A percentile compares a stretch with the other conserved stretches of the same genome.
Evolutionary conservation across 92 coral and sea anemone species (phyloP).

Genomic region (Bergia puertoricense): DNA sequence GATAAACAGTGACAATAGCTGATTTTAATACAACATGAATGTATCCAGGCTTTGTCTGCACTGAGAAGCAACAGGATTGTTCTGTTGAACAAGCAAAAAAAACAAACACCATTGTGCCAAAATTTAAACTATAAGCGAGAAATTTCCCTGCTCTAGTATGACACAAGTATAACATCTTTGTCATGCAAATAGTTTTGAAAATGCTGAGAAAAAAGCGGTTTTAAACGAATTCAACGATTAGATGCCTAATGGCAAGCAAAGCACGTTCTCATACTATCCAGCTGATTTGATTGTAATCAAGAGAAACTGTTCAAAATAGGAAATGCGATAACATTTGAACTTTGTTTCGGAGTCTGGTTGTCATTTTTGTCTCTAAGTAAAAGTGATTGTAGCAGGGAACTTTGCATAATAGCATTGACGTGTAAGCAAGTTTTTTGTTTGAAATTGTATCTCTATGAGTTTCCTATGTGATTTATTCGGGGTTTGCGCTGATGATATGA

Average conservation of each 20-base stretch:
- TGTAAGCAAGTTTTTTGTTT: slow-evolving; percentile 1
- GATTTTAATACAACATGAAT: neutral
- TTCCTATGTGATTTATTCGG: neutral
- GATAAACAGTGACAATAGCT: slow-evolving; percentile 17
- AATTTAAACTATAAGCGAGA: neutral
- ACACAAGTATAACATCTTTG: slow-evolving; percentile 6
- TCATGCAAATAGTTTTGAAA: slow-evolving; percentile 2
- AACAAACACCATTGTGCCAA: neutral
- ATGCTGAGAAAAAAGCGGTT: neutral
- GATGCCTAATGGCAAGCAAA: neutral
- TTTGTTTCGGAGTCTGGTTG: neutral
- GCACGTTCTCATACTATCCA: neutral
- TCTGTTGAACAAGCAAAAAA: neutral
- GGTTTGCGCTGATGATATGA: neutral
- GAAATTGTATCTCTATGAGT: neutral
- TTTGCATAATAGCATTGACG: neutral
- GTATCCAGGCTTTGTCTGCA: slow-evolving; percentile 22
- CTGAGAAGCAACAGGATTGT: neutral
- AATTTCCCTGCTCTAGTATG: neutral
- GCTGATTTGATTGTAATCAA: neutral
- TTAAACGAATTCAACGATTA: neutral
- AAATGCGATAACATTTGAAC: slow-evolving; percentile 15
- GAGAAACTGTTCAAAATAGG: neutral
- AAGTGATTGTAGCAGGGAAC: neutral
- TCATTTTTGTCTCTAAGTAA: neutral